Conservation (phyloP, 2,888 invertebrate genomes). For the Emmelina monodactyla region DNA sequence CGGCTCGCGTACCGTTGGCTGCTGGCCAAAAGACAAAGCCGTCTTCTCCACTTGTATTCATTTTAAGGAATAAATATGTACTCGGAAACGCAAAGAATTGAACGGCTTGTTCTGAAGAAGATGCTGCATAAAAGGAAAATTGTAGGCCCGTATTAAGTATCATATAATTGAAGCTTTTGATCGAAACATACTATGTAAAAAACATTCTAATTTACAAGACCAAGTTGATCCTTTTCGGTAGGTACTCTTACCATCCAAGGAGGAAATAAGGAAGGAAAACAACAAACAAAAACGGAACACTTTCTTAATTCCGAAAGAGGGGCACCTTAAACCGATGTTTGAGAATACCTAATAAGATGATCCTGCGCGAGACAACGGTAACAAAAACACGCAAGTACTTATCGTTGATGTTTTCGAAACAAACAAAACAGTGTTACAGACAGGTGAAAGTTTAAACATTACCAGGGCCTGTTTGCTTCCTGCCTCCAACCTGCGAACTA, state of each 20-base stretch:
- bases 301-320: too few species aligned
- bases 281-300: too few species aligned
- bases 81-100: neutral
- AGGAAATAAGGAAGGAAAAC: too few species aligned
- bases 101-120: too few species aligned
- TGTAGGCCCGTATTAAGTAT: too few species aligned
- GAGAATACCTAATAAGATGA: conserved; percentile 14
- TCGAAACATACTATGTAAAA: too few species aligned
- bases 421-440: conserved; percentile 39
- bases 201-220: too few species aligned
- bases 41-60: conserved; percentile 52
- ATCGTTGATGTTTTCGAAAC: conserved; percentile 43
- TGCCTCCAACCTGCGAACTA: conserved; percentile 44
- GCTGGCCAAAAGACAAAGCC: conserved; percentile 56
- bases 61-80: conserved; percentile 50
- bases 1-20: conserved; percentile 54
- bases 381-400: conserved; percentile 23
- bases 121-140: too few species aligned
- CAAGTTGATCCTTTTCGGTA: too few species aligned
- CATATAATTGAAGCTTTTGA: too few species aligned
- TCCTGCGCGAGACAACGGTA: conserved; percentile 14
- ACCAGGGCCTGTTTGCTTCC: conserved; percentile 50
- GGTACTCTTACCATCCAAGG: too few species aligned
- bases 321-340: too few species aligned
- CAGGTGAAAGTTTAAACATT: conserved; percentile 54